phyloP scores from a whole-genome alignment of 2,113 vertebrate species.

The Lagenorhynchus albirostris region DNA sequence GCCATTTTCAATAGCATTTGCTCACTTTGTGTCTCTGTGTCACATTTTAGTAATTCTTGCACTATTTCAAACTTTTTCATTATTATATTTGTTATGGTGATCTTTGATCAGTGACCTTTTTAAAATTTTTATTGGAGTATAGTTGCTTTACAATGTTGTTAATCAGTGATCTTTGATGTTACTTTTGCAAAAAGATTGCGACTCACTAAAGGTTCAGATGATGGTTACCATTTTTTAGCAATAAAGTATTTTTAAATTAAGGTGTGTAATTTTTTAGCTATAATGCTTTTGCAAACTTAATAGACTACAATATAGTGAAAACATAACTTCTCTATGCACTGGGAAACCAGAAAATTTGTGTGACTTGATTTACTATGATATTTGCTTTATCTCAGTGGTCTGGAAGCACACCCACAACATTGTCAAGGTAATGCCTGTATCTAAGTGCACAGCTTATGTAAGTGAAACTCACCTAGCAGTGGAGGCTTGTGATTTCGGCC shows the following conservation, averaged over 20 bases:
- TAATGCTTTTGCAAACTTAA: background rate
- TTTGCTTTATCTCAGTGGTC: background rate
- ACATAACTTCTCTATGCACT: background rate
- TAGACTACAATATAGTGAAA: background rate
- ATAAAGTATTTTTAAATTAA: background rate
- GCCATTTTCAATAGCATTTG: no score
- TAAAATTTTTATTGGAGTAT: no score
- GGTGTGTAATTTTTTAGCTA: background rate
- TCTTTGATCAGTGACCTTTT: background rate
- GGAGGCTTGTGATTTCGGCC: background rate
- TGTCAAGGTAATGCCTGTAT: background rate
- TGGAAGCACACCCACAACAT: background rate
- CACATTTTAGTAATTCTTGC: no score
- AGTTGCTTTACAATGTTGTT: no score
- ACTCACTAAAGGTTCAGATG: background rate
- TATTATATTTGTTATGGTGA: no score
- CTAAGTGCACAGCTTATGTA: background rate
- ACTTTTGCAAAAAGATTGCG: background rate
- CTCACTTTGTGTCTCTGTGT: no score
- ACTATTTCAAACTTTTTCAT: no score
- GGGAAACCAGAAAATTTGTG: background rate
- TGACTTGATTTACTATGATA: background rate
- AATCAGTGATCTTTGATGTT: background rate
- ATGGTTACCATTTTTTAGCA: background rate
- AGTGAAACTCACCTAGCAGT: background rate